A percentile compares a stretch with the other conserved stretches of the same genome.
Conservation (phyloP, 2,113 vertebrate genomes). For the Malaclemys terrapin region DNA sequence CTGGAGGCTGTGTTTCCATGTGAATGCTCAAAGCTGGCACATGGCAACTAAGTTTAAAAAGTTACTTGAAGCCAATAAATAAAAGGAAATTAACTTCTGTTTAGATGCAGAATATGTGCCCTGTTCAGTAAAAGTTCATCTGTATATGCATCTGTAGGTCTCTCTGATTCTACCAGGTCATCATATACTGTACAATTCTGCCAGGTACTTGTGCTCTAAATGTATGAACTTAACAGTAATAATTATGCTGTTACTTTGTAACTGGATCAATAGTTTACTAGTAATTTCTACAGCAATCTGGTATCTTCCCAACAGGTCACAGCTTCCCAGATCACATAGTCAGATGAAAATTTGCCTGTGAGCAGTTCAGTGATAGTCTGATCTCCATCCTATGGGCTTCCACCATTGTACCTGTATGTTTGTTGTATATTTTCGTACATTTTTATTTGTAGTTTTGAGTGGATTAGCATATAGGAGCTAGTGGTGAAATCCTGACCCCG, state of each 20-base stretch:
- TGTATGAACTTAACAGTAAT: fast-evolving
- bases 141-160: neutral
- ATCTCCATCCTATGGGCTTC: slow-evolving; percentile 6
- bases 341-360: slow-evolving; percentile 48
- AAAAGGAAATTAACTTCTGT: slow-evolving; percentile 21
- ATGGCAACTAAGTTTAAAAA: slow-evolving; percentile 42
- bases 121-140: neutral
- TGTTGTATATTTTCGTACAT: neutral
- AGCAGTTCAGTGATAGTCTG: slow-evolving; percentile 38
- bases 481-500: neutral
- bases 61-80: neutral
- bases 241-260: neutral
- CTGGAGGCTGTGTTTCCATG: neutral
- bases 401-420: slow-evolving; percentile 12
- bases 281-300: neutral
- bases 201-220: neutral
- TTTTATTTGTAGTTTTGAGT: neutral
- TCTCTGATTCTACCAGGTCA: neutral
- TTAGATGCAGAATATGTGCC: slow-evolving; percentile 6
- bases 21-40: neutral
- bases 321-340: slow-evolving; percentile 39
- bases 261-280: neutral
- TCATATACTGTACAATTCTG: neutral
- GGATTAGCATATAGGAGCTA: neutral
- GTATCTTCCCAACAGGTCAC: slow-evolving; percentile 50